Evolutionary conservation across 30 jellyfish, hydroid and myxozoan genomes (phyloP).

Genomic region (Hydra vulgaris): DNA sequence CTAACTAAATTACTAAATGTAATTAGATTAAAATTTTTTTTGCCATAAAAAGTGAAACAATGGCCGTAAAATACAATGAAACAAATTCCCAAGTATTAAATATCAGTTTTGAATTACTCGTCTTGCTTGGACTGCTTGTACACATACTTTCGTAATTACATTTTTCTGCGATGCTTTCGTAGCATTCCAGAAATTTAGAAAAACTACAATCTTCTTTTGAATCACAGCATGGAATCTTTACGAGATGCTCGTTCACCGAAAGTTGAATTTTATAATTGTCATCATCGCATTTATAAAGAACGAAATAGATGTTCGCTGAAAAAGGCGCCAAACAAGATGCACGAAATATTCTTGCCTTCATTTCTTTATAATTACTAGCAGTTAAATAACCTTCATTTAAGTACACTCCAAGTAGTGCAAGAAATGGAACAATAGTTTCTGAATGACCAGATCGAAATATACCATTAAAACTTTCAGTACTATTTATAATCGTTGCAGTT

Average conservation of each 20-base stretch:
- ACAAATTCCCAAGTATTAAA: no score
- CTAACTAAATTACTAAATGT: no score
- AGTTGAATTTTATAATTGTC: neutral
- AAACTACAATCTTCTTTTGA: neutral
- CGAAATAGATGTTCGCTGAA: neutral
- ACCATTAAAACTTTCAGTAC: conserved; percentile 4
- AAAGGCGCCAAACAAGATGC: neutral
- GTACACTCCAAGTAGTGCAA: conserved; percentile 50
- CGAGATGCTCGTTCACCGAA: neutral
- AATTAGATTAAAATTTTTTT: no score
- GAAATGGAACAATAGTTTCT: conserved; percentile 63
- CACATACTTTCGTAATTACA: neutral
- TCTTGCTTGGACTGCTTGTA: no score
- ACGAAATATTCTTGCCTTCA: conserved; percentile 51
- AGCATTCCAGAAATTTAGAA: neutral
- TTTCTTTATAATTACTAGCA: conserved; percentile 48
- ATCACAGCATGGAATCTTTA: neutral
- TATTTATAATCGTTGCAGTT: conserved; percentile 1
- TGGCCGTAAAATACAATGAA: no score
- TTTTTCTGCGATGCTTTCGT: neutral
- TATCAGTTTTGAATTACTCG: no score
- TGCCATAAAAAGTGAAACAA: no score
- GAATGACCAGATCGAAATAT: conserved; percentile 76
- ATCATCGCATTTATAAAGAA: neutral
- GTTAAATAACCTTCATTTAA: conserved; percentile 33